Base-by-base conservation (phyloP, 2,797 vertebrate species). In the Xenentodon cancila region DNA sequence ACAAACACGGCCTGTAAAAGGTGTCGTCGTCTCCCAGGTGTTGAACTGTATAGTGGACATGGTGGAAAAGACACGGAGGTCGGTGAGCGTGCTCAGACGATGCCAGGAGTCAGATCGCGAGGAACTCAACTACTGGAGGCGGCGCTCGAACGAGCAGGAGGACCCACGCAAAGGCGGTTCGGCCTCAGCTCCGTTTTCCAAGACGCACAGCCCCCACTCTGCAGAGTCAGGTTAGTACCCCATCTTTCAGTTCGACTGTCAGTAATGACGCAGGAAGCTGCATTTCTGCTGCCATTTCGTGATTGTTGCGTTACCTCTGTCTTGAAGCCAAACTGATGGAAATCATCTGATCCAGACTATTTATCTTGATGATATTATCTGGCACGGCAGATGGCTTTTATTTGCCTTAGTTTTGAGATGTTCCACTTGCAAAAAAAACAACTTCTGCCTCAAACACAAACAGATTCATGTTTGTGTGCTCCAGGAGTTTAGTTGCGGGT, bases 31-130 rank as follows among this genome's bases (percentile, higher is more conserved):
- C 11, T 7, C 63, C 15, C n/a, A 99, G 98, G 96, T 98, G 1
- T 81, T 99, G 82, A 99, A 99, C 79, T 99, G 97, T 85, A 99
- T 99, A 30, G 97, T 99, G 92, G 98, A 99, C 90, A 99, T 99
- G 97, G 98, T 99, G 88, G 98, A 99, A 80, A 99, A 99, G 86
- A 99, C 98, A 0, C 92, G 96, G 55, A 92, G 97, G 45, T 99
- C 98, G 0, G 96, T 99, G 89, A 95, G 95, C 0, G 98, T 98
- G 69, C 94, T 99, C 73, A 93, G 96, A 21, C 94, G 97, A 68
- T 99, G 97, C 85, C 98, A 99, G 90, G 98, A 99, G 88, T 94
- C 97, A 0, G 98, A 99, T 61, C 94, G 97, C 0, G 97, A 99
- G 61, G 98, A 99, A 72, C 95, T 99, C 51, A 97, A 97, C 92